Conservation (phyloP, 1,140 invertebrate genomes). For the Drosophila pruinosa region DNA sequence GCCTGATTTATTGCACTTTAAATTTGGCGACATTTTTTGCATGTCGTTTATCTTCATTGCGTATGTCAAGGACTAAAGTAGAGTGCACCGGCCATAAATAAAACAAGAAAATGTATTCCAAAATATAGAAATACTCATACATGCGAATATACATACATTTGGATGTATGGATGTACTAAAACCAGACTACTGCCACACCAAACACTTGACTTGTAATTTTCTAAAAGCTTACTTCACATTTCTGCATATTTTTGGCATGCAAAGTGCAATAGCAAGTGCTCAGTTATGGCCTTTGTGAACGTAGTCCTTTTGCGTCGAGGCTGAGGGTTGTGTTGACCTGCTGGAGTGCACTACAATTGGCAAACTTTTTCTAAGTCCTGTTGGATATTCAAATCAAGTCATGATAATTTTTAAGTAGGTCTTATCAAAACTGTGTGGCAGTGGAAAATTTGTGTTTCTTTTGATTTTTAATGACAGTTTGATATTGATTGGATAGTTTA, state of each 20-base stretch:
- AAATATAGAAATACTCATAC: slow-evolving; percentile 8
- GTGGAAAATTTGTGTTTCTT: too few relatives aligned
- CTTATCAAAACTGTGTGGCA: neutral
- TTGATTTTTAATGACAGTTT: too few relatives aligned
- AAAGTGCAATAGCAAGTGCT: slow-evolving; percentile 51
- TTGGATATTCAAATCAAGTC: slow-evolving; percentile 3
- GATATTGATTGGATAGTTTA: too few relatives aligned
- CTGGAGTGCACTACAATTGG: slow-evolving; percentile 22
- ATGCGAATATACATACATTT: slow-evolving; percentile 23
- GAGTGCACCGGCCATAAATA: slow-evolving; percentile 49
- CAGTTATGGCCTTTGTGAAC: slow-evolving; percentile 4
- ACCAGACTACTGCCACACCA: slow-evolving; percentile 17
- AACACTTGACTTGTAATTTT: slow-evolving; percentile 70
- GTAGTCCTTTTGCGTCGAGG: neutral
- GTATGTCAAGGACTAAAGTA: slow-evolving; percentile 63
- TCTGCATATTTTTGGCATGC: slow-evolving; percentile 72
- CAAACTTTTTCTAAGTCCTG: neutral
- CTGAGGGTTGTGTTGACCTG: slow-evolving; percentile 9
- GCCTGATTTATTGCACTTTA: slow-evolving; percentile 77
- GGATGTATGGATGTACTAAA: neutral
- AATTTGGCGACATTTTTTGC: slow-evolving; percentile 70
- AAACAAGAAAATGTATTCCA: slow-evolving; percentile 31
- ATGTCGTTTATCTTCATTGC: slow-evolving; percentile 79
- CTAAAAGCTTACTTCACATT: slow-evolving; percentile 66
- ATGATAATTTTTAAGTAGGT: neutral